These are phyloP conservation scores for Corythoichthys intestinalis DNA, from an alignment of 2,113 vertebrate genomes.

Conservation along the genomic window DNA sequence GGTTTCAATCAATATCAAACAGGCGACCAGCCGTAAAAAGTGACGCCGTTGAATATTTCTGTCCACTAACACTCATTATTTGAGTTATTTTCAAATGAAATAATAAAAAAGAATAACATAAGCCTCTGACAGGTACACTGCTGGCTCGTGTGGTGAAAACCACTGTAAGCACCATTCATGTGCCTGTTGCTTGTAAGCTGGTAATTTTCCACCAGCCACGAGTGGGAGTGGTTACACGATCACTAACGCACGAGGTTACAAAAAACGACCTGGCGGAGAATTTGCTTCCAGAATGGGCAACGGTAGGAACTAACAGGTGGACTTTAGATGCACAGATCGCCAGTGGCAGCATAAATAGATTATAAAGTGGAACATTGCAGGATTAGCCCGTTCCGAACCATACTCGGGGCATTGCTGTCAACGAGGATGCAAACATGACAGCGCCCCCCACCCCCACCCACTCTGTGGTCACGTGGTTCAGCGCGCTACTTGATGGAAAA, in stretches of 20 bases:
- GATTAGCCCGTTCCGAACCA: neutral
- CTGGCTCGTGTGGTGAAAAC: conserved; percentile 21
- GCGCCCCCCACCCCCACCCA: conserved; percentile 10
- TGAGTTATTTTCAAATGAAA: conserved; percentile 21
- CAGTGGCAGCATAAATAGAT: neutral
- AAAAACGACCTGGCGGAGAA: conserved; percentile 55
- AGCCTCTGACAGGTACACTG: conserved; percentile 3
- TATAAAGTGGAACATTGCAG: neutral
- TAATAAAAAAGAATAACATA: neutral
- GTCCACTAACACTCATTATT: neutral
- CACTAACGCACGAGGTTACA: conserved; percentile 67
- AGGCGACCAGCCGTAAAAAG: neutral
- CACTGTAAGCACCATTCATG: conserved; percentile 47
- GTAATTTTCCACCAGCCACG: conserved; percentile 83
- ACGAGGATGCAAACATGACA: conserved; percentile 64
- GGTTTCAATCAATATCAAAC: neutral
- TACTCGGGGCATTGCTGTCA: conserved; percentile 28
- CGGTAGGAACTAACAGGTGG: conserved; percentile 7
- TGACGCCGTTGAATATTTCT: neutral
- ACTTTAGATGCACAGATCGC: conserved; percentile 7
- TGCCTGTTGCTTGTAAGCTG: conserved; percentile 75
- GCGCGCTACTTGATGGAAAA: conserved; percentile 81
- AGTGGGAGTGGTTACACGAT: conserved; percentile 78
- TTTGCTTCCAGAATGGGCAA: conserved; percentile 24
- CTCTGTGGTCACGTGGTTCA: conserved; percentile 69